Conservation (phyloP, 2,113 vertebrate genomes). For the Elgaria multicarinata region DNA sequence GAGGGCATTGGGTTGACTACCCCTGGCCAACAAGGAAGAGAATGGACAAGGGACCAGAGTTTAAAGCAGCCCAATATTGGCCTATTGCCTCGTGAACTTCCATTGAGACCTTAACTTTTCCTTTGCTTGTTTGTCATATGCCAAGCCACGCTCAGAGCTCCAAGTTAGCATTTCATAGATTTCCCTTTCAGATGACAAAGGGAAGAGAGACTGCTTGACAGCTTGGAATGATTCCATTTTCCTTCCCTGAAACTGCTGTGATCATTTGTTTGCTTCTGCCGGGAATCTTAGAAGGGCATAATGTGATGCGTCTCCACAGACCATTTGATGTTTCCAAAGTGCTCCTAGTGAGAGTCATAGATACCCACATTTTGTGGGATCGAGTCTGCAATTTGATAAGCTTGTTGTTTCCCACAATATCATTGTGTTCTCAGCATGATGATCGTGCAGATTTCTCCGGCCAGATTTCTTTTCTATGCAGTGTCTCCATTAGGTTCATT, state of each 20-base stretch:
- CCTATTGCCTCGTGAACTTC: neutral
- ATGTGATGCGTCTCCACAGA: neutral
- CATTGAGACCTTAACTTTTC: conserved; percentile 12
- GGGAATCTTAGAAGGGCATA: neutral
- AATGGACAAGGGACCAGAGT: no score
- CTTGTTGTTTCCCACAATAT: neutral
- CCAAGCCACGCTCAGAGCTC: neutral
- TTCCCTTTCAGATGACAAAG: conserved; percentile 38
- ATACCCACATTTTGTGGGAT: conserved; percentile 3
- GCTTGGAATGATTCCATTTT: conserved; percentile 21
- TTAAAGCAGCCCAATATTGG: neutral
- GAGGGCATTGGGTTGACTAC: no score
- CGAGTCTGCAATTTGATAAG: neutral
- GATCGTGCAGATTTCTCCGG: neutral
- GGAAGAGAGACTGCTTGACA: accelerated
- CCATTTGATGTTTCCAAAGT: accelerated
- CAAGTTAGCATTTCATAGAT: neutral
- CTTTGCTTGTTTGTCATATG: conserved; percentile 10
- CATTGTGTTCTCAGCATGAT: neutral
- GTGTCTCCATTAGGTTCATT: neutral
- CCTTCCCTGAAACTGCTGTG: conserved; percentile 11
- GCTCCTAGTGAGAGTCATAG: neutral
- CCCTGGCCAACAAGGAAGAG: no score
- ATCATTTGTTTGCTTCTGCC: neutral
- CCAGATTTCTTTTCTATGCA: neutral